Base-by-base conservation (phyloP, 2,797 vertebrate genomes). In the Kryptolebias ocellatus region DNA sequence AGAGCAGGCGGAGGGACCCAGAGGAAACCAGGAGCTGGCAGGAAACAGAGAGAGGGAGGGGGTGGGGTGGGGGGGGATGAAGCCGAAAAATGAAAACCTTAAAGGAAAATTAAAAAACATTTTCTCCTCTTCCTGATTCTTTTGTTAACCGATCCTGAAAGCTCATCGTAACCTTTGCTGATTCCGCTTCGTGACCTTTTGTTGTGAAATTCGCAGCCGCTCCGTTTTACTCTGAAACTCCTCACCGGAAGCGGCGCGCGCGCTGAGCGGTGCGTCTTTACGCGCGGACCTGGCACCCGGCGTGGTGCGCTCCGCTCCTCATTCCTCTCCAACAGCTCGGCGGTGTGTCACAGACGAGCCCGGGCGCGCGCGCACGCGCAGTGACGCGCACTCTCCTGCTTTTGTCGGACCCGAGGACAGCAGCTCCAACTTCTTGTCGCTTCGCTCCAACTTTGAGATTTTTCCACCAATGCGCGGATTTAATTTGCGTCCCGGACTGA, bases 401-500 rank as follows among this genome's bases (percentile, higher is more conserved):
- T 24, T 53, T 18, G 42, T 73, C 63, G 74, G 64, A 80, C 66
- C 79, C 42, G 17, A 54, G 58, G 18, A 37, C 16, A 55, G 31
- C 29, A 58, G 47, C 27, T 67, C 64, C 50, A 87, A 86, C 82
- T 82, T 83, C 24, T 58, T 11, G 37, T 39, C 17, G 53, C 15
- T 74, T 45, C 16, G 61, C 76, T 15, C 60, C 37, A 29, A 49
- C 44, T 59, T 57, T 69, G 46, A 62, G 55, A 27, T 64, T 51
- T 61, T 52, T 27, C 64, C 76, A 73, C 79, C 80, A 59, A 84
- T 86, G 83, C 67, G 73, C 74, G 87, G 87, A 85, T 83, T 83
- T 24, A 63, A 65, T 45, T n/a, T 0, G 53, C 51, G 60, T 55
- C 68, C 79, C 64, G 57, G 63, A 71, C 70, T 64, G 2, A 67